Conservation (phyloP, 2,113 vertebrate genomes). For the Kobus ellipsiprymnus region DNA sequence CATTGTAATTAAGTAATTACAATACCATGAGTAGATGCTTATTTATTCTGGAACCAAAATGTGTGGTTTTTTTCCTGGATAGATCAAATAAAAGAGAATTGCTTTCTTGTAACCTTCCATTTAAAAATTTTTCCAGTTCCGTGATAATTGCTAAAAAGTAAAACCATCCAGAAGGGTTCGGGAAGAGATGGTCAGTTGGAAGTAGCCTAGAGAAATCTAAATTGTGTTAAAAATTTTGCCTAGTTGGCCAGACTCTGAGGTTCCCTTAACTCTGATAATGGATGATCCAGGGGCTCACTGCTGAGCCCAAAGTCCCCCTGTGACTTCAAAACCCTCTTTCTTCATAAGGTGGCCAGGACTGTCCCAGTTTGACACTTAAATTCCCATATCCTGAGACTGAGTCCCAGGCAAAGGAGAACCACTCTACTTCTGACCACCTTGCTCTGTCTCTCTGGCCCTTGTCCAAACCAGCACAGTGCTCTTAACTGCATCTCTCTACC, state of each 20-base stretch:
- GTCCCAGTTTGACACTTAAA: not conserved
- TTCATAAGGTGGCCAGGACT: not conserved
- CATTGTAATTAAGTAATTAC: not conserved
- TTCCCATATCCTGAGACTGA: not conserved
- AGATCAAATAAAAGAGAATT: constrained; percentile 9
- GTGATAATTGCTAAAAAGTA: not conserved
- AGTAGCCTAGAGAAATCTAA: not conserved
- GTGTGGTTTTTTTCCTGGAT: not conserved
- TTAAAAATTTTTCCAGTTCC: not conserved
- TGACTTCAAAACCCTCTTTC: not conserved
- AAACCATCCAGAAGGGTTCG: not conserved
- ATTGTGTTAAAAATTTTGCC: not conserved
- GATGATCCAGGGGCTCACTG: not conserved
- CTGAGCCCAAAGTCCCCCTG: not conserved
- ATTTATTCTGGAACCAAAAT: not conserved
- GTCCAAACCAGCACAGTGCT: not conserved
- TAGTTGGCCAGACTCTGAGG: not conserved
- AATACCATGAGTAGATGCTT: not conserved
- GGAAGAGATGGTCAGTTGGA: not conserved
- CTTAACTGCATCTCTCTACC: not conserved
- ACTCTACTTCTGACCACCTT: not conserved
- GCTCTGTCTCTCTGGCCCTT: not conserved
- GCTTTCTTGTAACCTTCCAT: not conserved
- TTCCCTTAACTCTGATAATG: not conserved
- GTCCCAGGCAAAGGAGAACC: not conserved